phyloP scores from a whole-genome alignment of 2,888 invertebrate species.

The Alviniconcha strummeri region DNA sequence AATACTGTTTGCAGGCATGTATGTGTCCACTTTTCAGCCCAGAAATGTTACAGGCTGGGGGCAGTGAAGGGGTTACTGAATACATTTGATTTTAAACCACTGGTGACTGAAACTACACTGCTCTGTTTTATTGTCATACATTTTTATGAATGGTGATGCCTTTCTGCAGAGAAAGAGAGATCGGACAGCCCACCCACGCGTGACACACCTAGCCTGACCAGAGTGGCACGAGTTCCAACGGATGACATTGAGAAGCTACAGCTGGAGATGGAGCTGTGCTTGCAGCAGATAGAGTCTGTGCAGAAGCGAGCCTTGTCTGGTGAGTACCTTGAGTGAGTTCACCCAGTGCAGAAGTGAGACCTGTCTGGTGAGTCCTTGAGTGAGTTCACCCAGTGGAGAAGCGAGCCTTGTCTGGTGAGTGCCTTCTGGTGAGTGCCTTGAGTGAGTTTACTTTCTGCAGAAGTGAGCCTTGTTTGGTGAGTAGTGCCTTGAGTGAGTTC shows the following conservation, averaged over 20 bases:
- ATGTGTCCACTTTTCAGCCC: too few species aligned
- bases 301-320: slow-evolving; percentile 52
- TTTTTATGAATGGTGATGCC: too few species aligned
- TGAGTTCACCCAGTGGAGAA: neutral
- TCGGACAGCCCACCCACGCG: slow-evolving; percentile 62
- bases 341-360: neutral
- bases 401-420: neutral
- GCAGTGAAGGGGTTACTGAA: too few species aligned
- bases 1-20: too few species aligned
- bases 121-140: too few species aligned
- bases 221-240: slow-evolving; percentile 45
- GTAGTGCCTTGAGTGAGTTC: too few species aligned
- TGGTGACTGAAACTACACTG: too few species aligned
- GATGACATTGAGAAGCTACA: slow-evolving; percentile 62
- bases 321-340: neutral
- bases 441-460: neutral
- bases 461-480: neutral
- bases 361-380: neutral
- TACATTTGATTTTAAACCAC: too few species aligned
- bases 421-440: neutral
- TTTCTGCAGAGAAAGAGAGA: slow-evolving; percentile 27
- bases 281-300: slow-evolving; percentile 62
- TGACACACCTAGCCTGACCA: slow-evolving; percentile 42
- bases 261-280: slow-evolving; percentile 61
- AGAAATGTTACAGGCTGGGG: too few species aligned